Evolutionary conservation across 2,888 invertebrate genomes (phyloP), one percentile per base, ranked within the genome.

Genomic region (Aelia acuminata): DNA sequence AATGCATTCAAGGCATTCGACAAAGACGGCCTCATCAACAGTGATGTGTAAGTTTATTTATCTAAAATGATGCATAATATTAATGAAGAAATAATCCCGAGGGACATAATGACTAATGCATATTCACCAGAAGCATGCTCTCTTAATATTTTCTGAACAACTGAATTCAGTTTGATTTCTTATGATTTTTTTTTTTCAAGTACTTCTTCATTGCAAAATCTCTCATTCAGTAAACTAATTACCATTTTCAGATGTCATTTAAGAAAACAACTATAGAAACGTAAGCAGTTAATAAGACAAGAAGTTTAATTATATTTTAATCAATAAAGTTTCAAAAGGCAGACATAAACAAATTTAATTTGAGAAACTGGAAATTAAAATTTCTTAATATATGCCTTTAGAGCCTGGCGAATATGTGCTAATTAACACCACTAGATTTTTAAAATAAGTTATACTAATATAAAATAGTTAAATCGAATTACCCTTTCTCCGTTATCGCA

Each of bases 1-100:
- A 96, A 95, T 93, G 98, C 98, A 93, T 98, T 98, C 95, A 96
- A 95, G 93, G 95, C 96, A 93, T 98, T 98, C 94, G 97, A 98
- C 93, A 95, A 96, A 90, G 95, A 96, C 90, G 97, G 97, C 93
- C 95, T 95, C 94, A 97, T 97, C 93, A 96, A 97, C 94, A 95
- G 96, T 91, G 97, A 97, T 92, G 96, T 94, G 94, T 95, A 92
- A 92, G 93, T 91, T 88, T 75, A 87, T n/a, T 7, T n/a, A 84
- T 26, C 22, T 13, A 48, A 39, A 47, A 35, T 35, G 20, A 75
- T 75, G 5, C 22, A 11, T 84, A 88, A 22, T 84, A 13, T 35
- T 20, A 57, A 53, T 22, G n/a, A 53, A n/a, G n/a, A 49, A 22
- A 4, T 57, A 87, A 22, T 57, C n/a, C 7, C 43, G 11, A 20